Evolutionary conservation across 2,113 vertebrate genomes (phyloP), one percentile per base, ranked within the genome.

Genomic region (Genyomyrus donnyi): DNA sequence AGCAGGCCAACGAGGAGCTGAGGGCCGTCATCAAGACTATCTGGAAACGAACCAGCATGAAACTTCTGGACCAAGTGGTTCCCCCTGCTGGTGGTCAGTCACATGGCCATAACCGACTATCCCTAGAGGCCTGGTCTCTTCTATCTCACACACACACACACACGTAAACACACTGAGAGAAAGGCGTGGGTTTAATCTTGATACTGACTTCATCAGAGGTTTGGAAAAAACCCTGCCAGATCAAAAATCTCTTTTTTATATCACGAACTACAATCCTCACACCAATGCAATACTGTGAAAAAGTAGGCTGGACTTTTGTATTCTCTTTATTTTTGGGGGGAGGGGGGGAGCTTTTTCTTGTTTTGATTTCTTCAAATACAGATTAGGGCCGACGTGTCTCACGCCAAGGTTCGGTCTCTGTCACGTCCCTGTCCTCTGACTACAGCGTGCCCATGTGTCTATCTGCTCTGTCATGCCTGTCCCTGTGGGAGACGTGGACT

Each of bases 31-130:
- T 99, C 91, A 99, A 99, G 96, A 99, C 99, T 95, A 99, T 99
- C 91, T 99, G 98, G 98, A 99, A 99, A 94, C 97, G 98, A 94
- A 99, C 98, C 0, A 99, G 98, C 94, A 99, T 99, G 98, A 99
- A 99, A 88, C 96, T 99, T 2, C 96, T 99, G 89, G 98, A 99
- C 93, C 98, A 99, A 98, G 97, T 99, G 88, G 98, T 99, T 90
- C 98, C 98, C 92, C 98, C 98, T 35, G 98, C 98, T 95, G 98
- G 98, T 93, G 98, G 98, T 99, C 95, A 99, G 98, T 99, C 90
- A 89, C 46, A 85, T 53, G 48, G 92, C 91, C 49, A 31, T 8
- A 10, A 83, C 21, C 7, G 45, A 39, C 84, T 35, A n/a, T 74
- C 11, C 15, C 85, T 56, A 50, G 31, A 27, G 24, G 31, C 85